A percentile compares a stretch with the other conserved stretches of the same genome.
Evolutionary conservation across 2,797 vertebrate genomes (phyloP).

Genomic region (Melanotaenia nigrans): DNA sequence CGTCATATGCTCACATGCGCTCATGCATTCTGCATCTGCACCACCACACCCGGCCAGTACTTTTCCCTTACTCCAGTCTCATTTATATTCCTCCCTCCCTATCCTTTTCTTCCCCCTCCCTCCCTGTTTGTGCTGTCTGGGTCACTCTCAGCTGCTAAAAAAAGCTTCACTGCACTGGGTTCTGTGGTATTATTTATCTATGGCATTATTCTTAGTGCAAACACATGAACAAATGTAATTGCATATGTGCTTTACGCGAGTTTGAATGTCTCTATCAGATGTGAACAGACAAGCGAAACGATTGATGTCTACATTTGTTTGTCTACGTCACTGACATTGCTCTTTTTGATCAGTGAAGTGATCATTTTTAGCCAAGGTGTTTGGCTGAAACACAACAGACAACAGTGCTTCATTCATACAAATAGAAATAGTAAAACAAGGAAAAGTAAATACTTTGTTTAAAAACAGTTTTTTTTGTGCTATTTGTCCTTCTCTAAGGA

Average conservation of each 20-base stretch:
- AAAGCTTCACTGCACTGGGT: slow-evolving; percentile 54
- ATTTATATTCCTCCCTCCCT: slow-evolving; percentile 75
- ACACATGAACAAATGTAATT: slow-evolving; percentile 31
- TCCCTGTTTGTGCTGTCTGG: slow-evolving; percentile 67
- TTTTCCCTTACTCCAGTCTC: slow-evolving; percentile 79
- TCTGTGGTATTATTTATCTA: slow-evolving; percentile 34
- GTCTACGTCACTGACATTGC: background rate
- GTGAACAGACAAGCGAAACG: slow-evolving; percentile 5
- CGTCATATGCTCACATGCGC: slow-evolving; percentile 62
- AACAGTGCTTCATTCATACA: background rate
- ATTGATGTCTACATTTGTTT: slow-evolving; percentile 1
- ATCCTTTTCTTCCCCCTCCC: slow-evolving; percentile 22
- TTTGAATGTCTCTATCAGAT: slow-evolving; percentile 5
- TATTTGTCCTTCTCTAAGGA: background rate
- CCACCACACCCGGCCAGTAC: slow-evolving; percentile 75
- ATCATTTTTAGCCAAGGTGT: slow-evolving; percentile 2
- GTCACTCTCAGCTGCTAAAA: slow-evolving; percentile 72
- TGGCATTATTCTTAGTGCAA: slow-evolving; percentile 32
- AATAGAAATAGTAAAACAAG: background rate
- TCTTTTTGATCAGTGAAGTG: background rate
- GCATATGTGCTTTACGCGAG: background rate
- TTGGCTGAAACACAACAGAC: background rate
- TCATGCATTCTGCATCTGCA: slow-evolving; percentile 73
- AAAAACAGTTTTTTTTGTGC: background rate
- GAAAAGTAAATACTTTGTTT: background rate